These are phyloP conservation scores for Smutsia temminckii DNA, from an alignment of 2,797 vertebrate genomes.

Conservation along the genomic window DNA sequence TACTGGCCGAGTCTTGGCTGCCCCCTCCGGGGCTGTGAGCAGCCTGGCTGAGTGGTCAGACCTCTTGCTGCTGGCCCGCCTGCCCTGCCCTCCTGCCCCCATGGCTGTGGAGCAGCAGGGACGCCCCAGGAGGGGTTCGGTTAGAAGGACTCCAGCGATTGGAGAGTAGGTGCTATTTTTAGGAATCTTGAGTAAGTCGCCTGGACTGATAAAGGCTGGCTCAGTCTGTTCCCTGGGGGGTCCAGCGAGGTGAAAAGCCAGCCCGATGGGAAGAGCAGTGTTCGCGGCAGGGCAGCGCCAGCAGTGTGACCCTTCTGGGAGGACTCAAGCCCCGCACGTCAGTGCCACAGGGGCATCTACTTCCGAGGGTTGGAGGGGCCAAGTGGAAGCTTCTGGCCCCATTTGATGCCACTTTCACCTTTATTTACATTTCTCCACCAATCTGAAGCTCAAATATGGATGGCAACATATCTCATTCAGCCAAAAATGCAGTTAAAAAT, in stretches of 20 bases:
- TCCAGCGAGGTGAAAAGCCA: neutral
- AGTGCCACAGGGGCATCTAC: neutral
- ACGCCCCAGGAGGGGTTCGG: neutral
- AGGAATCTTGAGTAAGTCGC: neutral
- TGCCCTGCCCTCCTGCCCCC: neutral
- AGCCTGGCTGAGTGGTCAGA: neutral
- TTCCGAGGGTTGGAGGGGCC: neutral
- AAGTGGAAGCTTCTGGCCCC: neutral
- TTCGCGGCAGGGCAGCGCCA: neutral
- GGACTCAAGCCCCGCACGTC: accelerated
- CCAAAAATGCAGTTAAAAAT: constrained; percentile 4
- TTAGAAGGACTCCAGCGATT: neutral
- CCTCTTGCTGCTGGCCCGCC: neutral
- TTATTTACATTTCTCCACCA: neutral
- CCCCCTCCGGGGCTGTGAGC: neutral
- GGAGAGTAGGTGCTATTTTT: neutral
- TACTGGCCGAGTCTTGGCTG: neutral
- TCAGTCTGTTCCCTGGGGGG: neutral
- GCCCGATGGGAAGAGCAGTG: neutral
- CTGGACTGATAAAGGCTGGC: neutral
- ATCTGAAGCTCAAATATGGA: neutral
- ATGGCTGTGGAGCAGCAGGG: neutral
- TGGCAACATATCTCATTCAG: neutral
- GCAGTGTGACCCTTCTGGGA: neutral
- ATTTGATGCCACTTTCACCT: neutral